A percentile compares a stretch with the other conserved stretches of the same genome.
phyloP scores from a whole-genome alignment of 1,140 invertebrate species.

The Dendrolimus kikuchii region DNA sequence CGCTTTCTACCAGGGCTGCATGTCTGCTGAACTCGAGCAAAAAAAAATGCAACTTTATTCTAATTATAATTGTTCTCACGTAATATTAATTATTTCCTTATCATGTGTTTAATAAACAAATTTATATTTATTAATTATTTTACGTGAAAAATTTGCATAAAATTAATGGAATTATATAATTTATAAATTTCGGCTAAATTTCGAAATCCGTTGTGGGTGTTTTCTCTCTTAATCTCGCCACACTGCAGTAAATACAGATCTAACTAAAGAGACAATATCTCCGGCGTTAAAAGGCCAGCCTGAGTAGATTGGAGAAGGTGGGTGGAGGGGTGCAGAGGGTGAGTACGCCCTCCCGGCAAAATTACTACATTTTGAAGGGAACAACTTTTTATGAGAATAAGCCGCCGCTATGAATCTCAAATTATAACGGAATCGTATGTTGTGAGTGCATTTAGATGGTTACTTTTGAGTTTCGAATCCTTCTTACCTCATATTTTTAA shows the following conservation, averaged over 20 bases:
- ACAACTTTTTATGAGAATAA: slow-evolving; percentile 72
- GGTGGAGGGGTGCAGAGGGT: slow-evolving; percentile 17
- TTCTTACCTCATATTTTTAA: background rate
- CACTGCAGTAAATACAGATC: slow-evolving; percentile 64
- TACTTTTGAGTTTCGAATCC: background rate
- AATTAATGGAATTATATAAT: no score
- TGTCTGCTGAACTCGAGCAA: no score
- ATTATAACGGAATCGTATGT: slow-evolving; percentile 60
- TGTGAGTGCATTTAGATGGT: slow-evolving; percentile 31
- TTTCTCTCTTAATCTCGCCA: slow-evolving; percentile 38
- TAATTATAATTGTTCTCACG: no score
- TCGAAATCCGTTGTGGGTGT: slow-evolving; percentile 5
- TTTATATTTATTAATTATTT: no score
- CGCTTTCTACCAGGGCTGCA: no score
- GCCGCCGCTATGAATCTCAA: slow-evolving; percentile 68
- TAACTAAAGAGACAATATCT: slow-evolving; percentile 69
- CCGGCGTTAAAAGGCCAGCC: slow-evolving; percentile 67
- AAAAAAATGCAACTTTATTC: no score
- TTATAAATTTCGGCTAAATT: no score
- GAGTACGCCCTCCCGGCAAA: slow-evolving; percentile 50
- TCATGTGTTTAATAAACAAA: no score
- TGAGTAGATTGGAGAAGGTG: slow-evolving; percentile 30
- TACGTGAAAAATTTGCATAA: no score
- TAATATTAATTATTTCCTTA: no score
- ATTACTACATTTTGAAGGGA: slow-evolving; percentile 71